These are phyloP conservation scores for Corythoichthys intestinalis DNA, from an alignment of 2,113 vertebrate genomes.

Conservation along the genomic window DNA sequence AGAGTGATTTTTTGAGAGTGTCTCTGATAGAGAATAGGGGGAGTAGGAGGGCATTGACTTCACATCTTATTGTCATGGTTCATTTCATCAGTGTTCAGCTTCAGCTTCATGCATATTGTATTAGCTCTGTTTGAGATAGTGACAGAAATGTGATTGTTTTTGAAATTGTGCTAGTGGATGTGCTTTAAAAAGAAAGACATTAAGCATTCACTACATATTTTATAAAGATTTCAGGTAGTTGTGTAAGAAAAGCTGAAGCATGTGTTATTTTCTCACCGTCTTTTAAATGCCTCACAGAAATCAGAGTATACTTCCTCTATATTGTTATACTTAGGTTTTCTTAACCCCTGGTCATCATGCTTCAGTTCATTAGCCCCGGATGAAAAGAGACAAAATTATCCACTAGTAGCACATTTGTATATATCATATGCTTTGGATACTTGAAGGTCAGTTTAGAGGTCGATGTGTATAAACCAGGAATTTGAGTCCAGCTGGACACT, in stretches of 20 bases:
- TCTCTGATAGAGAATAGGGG: constrained; percentile 15
- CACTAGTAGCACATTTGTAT: not conserved
- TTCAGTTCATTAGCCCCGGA: not conserved
- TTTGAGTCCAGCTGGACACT: not conserved
- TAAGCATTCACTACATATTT: constrained; percentile 23
- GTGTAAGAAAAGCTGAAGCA: not conserved
- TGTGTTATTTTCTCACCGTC: not conserved
- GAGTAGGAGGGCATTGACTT: not conserved
- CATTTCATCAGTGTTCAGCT: not conserved
- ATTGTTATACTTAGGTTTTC: constrained; percentile 13
- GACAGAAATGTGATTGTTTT: not conserved
- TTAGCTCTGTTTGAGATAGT: constrained; percentile 3
- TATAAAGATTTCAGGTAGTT: not conserved
- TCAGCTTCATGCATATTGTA: constrained; percentile 4
- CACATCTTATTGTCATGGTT: constrained; percentile 19
- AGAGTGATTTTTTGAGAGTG: constrained; percentile 25
- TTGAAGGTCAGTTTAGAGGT: constrained; percentile 8
- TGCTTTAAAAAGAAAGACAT: constrained; percentile 12
- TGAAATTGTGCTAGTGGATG: not conserved
- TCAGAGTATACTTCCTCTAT: constrained; percentile 24
- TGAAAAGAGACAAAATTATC: not conserved
- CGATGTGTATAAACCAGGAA: not conserved
- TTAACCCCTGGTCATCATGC: constrained; percentile 16
- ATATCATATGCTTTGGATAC: not conserved
- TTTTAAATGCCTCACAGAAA: constrained; percentile 29